Conservation (phyloP, 30 jellyfish, hydroid and myxozoan species). For the Pelagia noctiluca region DNA sequence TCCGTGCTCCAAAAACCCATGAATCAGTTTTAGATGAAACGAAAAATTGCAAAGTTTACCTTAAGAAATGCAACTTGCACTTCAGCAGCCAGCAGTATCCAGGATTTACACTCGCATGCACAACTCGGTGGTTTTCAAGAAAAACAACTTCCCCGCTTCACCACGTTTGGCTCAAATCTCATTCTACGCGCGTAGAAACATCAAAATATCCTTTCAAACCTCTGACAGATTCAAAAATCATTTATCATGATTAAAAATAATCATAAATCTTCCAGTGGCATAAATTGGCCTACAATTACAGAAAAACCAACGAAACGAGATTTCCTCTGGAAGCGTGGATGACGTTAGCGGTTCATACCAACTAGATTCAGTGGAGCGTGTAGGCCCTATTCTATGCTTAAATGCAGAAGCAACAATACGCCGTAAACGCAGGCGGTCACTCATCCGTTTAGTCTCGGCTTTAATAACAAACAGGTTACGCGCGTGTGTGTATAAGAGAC, state of each 20-base stretch:
- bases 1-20: too few species aligned
- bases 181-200: slow-evolving; percentile 5
- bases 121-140: slow-evolving; percentile 39
- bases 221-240: not conserved
- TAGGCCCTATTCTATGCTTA: slow-evolving; percentile 26
- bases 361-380: slow-evolving; percentile 69
- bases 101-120: slow-evolving; percentile 60
- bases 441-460: slow-evolving; percentile 50
- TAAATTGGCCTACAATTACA: slow-evolving; percentile 1
- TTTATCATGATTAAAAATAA: not conserved
- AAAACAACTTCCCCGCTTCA: slow-evolving; percentile 69
- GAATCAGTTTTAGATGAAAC: too few species aligned
- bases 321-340: slow-evolving; percentile 13
- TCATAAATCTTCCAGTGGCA: not conserved
- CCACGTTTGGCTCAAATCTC: slow-evolving; percentile 26
- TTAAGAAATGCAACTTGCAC: slow-evolving; percentile 31
- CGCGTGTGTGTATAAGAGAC: too few species aligned
- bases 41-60: slow-evolving; percentile 13
- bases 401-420: slow-evolving; percentile 15
- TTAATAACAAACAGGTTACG: slow-evolving; percentile 32
- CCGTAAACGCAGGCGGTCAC: slow-evolving; percentile 28
- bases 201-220: not conserved
- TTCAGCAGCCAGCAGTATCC: slow-evolving; percentile 34
- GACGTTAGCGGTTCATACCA: slow-evolving; percentile 69
- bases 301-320: not conserved